phyloP scores from a whole-genome alignment of 2,113 vertebrate species.

The Tenebrosternarchus preto region DNA sequence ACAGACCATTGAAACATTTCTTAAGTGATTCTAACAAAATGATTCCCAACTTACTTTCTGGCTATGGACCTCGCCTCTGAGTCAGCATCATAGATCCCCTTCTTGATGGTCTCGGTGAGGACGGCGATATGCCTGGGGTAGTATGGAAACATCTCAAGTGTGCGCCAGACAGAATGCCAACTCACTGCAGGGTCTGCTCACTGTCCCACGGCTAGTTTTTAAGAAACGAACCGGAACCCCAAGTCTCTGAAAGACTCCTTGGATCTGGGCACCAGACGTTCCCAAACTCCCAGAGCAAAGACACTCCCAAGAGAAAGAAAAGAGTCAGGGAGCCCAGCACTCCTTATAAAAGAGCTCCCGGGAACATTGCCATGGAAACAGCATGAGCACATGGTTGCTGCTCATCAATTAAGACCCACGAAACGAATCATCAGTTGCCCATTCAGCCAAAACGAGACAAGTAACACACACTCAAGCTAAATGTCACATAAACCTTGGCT shows the following conservation, averaged over 20 bases:
- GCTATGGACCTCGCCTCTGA: slow-evolving; percentile 96
- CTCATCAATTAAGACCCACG: slow-evolving; percentile 63
- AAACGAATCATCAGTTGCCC: slow-evolving; percentile 62
- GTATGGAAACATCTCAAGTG: slow-evolving; percentile 63
- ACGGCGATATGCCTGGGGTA: slow-evolving; percentile 90
- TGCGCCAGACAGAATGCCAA: neutral
- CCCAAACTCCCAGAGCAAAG: slow-evolving; percentile 41
- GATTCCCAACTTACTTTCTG: slow-evolving; percentile 85
- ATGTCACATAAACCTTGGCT: slow-evolving; percentile 50
- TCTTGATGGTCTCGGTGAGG: slow-evolving; percentile 96
- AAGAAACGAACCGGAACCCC: neutral
- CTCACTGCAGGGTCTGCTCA: neutral
- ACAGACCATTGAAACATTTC: neutral
- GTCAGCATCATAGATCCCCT: slow-evolving; percentile 96
- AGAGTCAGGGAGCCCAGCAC: slow-evolving; percentile 36
- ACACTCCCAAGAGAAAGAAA: slow-evolving; percentile 57
- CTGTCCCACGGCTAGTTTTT: slow-evolving; percentile 6
- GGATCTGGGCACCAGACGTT: slow-evolving; percentile 28
- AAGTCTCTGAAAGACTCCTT: slow-evolving; percentile 35
- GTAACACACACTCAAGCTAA: slow-evolving; percentile 50
- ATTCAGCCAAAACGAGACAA: slow-evolving; percentile 48
- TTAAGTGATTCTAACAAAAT: neutral
- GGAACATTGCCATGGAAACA: slow-evolving; percentile 64
- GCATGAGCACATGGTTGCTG: slow-evolving; percentile 34
- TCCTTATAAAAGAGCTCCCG: slow-evolving; percentile 63